phyloP scores from a whole-genome alignment of 2,797 vertebrate species.

The Dromococcyx pavoninus region DNA sequence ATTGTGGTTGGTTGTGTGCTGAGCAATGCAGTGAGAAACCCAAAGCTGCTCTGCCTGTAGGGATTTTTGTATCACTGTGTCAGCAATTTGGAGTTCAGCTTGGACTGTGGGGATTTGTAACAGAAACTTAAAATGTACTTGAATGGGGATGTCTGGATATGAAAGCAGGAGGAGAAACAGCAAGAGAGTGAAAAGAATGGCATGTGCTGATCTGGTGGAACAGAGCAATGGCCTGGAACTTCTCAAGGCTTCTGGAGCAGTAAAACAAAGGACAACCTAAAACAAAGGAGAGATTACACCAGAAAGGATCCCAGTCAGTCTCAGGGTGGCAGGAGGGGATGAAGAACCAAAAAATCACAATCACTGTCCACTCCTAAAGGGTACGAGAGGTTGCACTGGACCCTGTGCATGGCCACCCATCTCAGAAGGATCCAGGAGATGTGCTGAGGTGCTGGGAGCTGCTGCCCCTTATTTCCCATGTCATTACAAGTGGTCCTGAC shows the following conservation, averaged over 20 bases:
- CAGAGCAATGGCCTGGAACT: not conserved
- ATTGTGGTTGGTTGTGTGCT: not conserved
- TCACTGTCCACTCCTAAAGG: not conserved
- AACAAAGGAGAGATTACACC: constrained; percentile 22
- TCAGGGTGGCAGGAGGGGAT: not conserved
- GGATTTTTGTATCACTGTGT: not conserved
- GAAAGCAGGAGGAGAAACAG: constrained; percentile 4
- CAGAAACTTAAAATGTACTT: not conserved
- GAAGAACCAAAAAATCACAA: not conserved
- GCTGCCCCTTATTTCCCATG: not conserved
- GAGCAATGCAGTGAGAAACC: not conserved
- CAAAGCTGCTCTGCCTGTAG: not conserved
- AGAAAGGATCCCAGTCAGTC: not conserved
- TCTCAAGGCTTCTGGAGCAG: not conserved
- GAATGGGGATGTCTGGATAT: not conserved
- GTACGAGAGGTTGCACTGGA: not conserved
- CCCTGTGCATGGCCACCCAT: not conserved
- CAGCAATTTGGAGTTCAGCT: not conserved
- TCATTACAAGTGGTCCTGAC: not conserved
- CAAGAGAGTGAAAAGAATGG: constrained; percentile 18
- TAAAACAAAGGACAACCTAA: constrained; percentile 7
- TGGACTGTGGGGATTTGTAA: not conserved
- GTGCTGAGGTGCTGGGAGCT: not conserved
- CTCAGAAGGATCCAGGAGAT: not conserved
- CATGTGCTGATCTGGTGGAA: constrained; percentile 1